phyloP scores from a whole-genome alignment of 2,888 invertebrate species.

The Tetragnatha montana region DNA sequence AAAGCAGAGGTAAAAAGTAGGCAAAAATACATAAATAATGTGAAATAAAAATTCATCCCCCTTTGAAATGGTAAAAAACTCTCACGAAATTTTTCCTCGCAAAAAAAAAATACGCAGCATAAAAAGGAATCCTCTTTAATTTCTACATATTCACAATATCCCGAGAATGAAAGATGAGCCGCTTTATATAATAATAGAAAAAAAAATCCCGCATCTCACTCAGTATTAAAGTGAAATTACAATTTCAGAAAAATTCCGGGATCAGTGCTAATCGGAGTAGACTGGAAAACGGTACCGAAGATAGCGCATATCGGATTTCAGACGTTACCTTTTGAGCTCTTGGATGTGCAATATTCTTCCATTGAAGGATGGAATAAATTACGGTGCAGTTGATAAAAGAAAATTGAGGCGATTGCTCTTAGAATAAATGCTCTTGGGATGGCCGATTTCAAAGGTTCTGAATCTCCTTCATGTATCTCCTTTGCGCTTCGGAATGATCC shows the following conservation, averaged over 20 bases:
- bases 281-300: too few relatives aligned
- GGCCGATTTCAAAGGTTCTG: not conserved
- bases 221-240: not conserved
- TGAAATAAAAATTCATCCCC: constrained; percentile 6
- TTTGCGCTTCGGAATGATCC: not conserved
- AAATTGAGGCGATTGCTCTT: not conserved
- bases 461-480: not conserved
- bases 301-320: too few relatives aligned
- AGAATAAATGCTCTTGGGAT: not conserved
- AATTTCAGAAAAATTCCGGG: not conserved
- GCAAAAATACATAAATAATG: constrained; percentile 49
- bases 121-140: not conserved
- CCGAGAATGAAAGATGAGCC: not conserved
- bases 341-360: too few relatives aligned
- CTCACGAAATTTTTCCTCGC: not conserved
- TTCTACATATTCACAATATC: not conserved
- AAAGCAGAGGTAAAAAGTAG: not conserved
- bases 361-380: not conserved
- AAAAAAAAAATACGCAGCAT: not conserved
- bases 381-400: not conserved
- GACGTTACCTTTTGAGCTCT: too few relatives aligned
- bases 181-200: not conserved
- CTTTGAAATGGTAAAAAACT: not conserved
- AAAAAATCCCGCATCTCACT: not conserved
- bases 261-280: too few relatives aligned